Conservation (phyloP, 2,888 invertebrate species). For the Orthonychiurus folsomi region DNA sequence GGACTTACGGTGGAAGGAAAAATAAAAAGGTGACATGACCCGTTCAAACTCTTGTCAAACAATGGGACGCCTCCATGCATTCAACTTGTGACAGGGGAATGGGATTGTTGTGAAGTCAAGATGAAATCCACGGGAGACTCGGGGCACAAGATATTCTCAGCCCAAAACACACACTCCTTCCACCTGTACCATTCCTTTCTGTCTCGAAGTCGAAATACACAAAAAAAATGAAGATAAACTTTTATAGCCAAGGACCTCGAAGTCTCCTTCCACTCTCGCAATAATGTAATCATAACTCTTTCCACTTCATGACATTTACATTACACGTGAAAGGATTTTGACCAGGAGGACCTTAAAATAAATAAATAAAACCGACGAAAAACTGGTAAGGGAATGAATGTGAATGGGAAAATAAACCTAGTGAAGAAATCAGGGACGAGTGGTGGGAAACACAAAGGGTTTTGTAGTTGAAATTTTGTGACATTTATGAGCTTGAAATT, state of each 20-base stretch:
- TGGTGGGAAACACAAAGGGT: too few species aligned
- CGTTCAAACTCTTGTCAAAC: background rate
- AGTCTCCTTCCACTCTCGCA: background rate
- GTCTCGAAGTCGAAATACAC: too few species aligned
- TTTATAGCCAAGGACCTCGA: background rate
- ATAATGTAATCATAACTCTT: conserved; percentile 1
- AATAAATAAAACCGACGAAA: background rate
- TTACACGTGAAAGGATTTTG: background rate
- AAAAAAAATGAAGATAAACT: too few species aligned
- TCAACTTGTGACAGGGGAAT: background rate
- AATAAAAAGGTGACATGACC: background rate
- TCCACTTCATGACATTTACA: background rate
- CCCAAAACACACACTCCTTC: too few species aligned
- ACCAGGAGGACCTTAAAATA: background rate
- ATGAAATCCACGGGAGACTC: background rate
- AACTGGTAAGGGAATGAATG: background rate
- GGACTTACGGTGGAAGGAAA: background rate
- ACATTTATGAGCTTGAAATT: background rate
- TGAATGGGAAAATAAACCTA: too few species aligned
- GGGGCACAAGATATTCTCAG: background rate
- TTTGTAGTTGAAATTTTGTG: background rate
- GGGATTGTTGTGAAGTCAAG: background rate
- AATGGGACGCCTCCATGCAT: background rate
- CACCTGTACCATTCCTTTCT: background rate
- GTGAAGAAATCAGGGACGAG: too few species aligned